Base-by-base conservation (phyloP, 2,888 invertebrate genomes). In the Agrypnus murinus region DNA sequence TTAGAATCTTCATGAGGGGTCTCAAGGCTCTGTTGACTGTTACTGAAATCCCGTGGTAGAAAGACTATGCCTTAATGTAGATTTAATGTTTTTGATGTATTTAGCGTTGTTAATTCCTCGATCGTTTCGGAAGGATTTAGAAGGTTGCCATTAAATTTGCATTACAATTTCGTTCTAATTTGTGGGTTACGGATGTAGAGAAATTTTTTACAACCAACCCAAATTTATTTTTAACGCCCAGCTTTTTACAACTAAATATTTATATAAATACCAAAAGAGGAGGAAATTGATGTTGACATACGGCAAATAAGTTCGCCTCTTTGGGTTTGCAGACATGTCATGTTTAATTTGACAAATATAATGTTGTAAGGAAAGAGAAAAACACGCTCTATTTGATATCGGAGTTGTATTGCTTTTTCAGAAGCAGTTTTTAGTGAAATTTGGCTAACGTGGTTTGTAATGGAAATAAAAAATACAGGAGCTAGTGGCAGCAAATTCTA, bases 1-100 rank as follows among this genome's bases (percentile, higher is more conserved):
- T 65, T 55, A 65, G 53, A 65, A 55, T 55, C 40, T 50, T 65
- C 64, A 53, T 53, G 43, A 45, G 50, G 55, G 43, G 53, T 46
- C 62, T 50, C 48, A 63, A 63, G 43, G 31, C 64, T 40, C 40
- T 19, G 36, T 36, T 48, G 48, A 3, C 10, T 19, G 55, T 34
- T 53, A 25, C 45, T 34, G 38, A 31, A 63, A 50, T 15, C 60
- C 34, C 15, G 8, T n/a, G 8, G 1, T 0, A 2, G 19, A 31
- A 25, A 50, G 31, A 50, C 50, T 7, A 19, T 15, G 12, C 50
- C 17, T 55, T 55, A 65, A 65, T 65, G 32, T n/a, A 65, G 38
- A 65, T 43, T 45, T 55, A 65, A 50, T 55, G 64, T 50, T 50
- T 34, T 65, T 34, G 17, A 34, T 60, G 43, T 19, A 25, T 57